Evolutionary conservation across 2,888 invertebrate species (phyloP).

Genomic region (Parthenolecanium corni): DNA sequence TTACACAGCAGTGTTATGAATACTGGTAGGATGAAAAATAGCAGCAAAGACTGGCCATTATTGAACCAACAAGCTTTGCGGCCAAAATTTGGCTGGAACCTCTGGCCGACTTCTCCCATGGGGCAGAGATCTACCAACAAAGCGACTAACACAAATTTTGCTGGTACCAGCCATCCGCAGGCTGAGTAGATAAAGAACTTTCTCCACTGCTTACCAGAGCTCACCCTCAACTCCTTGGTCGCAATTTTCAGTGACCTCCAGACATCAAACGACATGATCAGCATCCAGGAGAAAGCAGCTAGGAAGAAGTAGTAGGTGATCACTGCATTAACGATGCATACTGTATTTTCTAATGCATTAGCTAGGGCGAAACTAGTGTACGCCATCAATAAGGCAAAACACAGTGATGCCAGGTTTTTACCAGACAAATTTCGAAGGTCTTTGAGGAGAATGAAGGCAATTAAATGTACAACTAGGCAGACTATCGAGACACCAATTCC

Average conservation of each 20-base stretch:
- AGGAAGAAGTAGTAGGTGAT: constrained; percentile 44
- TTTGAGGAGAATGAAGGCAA: constrained; percentile 41
- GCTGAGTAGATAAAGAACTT: constrained; percentile 40
- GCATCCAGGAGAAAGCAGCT: constrained; percentile 46
- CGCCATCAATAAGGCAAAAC: constrained; percentile 41
- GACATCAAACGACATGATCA: constrained; percentile 44
- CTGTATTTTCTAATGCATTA: constrained; percentile 36
- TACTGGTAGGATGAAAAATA: constrained; percentile 44
- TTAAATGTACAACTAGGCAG: constrained; percentile 41
- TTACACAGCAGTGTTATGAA: constrained; percentile 40
- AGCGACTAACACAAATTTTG: constrained; percentile 37
- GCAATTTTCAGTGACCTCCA: constrained; percentile 41
- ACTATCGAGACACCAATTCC: constrained; percentile 42
- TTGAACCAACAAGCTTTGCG: constrained; percentile 43
- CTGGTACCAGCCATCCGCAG: constrained; percentile 41
- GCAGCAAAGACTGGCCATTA: constrained; percentile 40
- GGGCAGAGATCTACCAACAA: constrained; percentile 38
- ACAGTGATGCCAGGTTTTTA: constrained; percentile 44
- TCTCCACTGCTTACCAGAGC: constrained; percentile 38
- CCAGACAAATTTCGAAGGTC: constrained; percentile 44
- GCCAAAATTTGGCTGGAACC: constrained; percentile 41
- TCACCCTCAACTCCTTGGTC: constrained; percentile 41
- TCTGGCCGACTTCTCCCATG: constrained; percentile 30
- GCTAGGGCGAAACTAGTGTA: constrained; percentile 42
- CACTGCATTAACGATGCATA: constrained; percentile 40